These are phyloP conservation scores for Empidonax traillii DNA, from an alignment of 2,113 vertebrate species.

Conservation along the genomic window DNA sequence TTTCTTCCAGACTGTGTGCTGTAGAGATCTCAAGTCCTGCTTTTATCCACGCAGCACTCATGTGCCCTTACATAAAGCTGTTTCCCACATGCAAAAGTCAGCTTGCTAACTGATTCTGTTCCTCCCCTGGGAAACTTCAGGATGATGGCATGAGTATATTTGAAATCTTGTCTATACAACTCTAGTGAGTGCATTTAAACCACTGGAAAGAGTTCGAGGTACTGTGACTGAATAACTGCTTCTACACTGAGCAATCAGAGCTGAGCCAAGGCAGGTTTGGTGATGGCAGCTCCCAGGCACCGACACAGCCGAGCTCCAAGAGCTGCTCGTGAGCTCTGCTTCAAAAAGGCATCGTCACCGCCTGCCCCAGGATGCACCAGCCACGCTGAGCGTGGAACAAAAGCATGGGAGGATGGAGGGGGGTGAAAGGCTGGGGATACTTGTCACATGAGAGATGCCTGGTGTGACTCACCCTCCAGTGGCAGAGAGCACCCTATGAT, in stretches of 20 bases:
- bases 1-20: background rate
- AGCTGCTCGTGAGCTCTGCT: fast-evolving
- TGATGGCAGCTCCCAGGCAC: background rate
- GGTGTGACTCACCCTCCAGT: background rate
- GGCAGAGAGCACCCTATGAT: background rate
- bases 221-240: background rate
- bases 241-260: background rate
- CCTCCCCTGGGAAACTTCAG: background rate
- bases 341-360: background rate
- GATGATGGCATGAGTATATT: background rate
- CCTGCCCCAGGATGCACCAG: fast-evolving
- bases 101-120: background rate
- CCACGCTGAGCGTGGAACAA: fast-evolving
- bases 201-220: background rate
- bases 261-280: background rate
- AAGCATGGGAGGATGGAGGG: background rate
- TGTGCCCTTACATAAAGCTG: background rate
- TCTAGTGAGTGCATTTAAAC: background rate
- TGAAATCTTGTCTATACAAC: background rate
- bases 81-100: background rate
- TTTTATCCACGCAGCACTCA: background rate
- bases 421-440: background rate
- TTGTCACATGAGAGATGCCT: background rate
- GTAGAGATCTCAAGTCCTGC: background rate
- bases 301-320: background rate